phyloP scores from a whole-genome alignment of 2,797 vertebrate genomes.

The Podarcis siculus region DNA sequence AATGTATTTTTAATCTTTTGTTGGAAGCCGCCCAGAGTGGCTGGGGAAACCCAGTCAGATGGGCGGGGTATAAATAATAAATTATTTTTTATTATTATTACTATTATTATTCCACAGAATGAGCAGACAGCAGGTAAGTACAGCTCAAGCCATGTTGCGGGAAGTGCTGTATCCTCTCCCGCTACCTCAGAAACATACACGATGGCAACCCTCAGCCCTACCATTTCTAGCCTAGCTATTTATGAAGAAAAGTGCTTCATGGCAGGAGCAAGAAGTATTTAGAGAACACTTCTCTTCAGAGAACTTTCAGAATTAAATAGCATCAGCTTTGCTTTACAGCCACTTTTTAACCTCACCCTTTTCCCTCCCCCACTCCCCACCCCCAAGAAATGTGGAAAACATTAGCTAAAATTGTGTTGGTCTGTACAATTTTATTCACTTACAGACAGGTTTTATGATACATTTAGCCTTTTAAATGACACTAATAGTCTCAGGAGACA shows the following conservation, averaged over 20 bases:
- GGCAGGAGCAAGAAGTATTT: slow-evolving; percentile 18
- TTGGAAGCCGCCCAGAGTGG: no score
- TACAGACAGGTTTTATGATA: slow-evolving; percentile 86
- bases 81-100: no score
- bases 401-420: slow-evolving; percentile 85
- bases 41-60: no score
- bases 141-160: background rate
- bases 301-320: slow-evolving; percentile 47
- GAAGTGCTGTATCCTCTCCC: background rate
- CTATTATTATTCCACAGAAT: background rate
- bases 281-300: slow-evolving; percentile 31
- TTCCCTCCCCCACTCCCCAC: slow-evolving; percentile 24
- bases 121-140: background rate
- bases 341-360: slow-evolving; percentile 31
- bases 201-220: background rate
- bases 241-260: slow-evolving; percentile 18
- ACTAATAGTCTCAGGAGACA: slow-evolving; percentile 84
- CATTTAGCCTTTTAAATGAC: slow-evolving; percentile 86
- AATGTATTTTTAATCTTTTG: no score
- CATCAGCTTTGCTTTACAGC: slow-evolving; percentile 56
- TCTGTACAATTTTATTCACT: slow-evolving; percentile 83
- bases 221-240: slow-evolving; percentile 24
- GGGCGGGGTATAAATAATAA: no score
- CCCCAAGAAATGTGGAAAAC: slow-evolving; percentile 83
- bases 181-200: background rate